Conservation (phyloP, 2,113 vertebrate genomes). For the Solea solea region DNA sequence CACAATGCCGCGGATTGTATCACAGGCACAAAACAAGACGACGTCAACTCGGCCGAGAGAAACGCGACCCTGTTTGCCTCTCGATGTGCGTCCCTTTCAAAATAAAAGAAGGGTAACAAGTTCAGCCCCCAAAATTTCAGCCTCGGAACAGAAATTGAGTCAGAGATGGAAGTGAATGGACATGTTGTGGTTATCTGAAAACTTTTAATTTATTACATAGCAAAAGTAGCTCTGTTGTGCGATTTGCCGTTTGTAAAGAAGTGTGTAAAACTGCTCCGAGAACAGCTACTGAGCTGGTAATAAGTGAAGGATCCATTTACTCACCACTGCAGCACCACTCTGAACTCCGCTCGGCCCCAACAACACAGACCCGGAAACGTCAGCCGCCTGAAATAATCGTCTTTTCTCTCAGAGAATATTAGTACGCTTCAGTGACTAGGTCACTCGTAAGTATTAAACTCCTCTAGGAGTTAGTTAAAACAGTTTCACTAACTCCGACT, state of each 20-base stretch:
- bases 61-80: not conserved
- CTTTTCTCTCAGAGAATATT: constrained; percentile 99
- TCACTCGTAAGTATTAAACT: constrained; percentile 98
- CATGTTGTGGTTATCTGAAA: constrained; percentile 81
- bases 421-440: constrained; percentile 93
- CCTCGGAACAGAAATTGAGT: too few species aligned
- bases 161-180: not conserved
- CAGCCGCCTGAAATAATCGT: constrained; percentile 80
- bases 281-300: constrained; percentile 69
- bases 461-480: constrained; percentile 95
- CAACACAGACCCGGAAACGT: constrained; percentile 65
- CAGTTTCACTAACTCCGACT: constrained; percentile 85
- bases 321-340: constrained; percentile 46
- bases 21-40: constrained; percentile 6
- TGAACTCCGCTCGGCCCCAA: constrained; percentile 80
- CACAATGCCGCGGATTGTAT: constrained; percentile 25
- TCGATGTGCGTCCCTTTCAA: not conserved
- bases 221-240: constrained; percentile 92
- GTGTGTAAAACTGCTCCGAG: constrained; percentile 67
- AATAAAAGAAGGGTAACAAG: not conserved
- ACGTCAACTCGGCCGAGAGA: not conserved
- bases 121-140: not conserved
- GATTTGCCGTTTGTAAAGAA: constrained; percentile 82
- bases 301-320: constrained; percentile 1
- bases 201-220: constrained; percentile 92